phyloP scores from a whole-genome alignment of 2,113 vertebrate genomes.

The Odocoileus hemionus region DNA sequence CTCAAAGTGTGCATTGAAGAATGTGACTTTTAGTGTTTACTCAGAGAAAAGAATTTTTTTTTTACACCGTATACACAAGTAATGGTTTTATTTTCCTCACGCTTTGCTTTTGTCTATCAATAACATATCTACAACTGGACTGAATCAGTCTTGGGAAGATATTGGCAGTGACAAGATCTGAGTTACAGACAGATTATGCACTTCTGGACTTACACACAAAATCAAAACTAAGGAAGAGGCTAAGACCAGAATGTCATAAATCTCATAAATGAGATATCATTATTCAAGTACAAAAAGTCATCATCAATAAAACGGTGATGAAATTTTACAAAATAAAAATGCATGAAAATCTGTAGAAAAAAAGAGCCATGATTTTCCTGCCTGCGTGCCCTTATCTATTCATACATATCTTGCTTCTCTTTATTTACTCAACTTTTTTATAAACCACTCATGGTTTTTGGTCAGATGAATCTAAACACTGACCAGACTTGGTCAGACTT shows the following conservation, averaged over 20 bases:
- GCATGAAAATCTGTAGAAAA: background rate
- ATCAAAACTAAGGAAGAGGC: background rate
- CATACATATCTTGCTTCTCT: slow-evolving; percentile 40
- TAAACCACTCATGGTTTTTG: background rate
- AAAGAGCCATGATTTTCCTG: background rate
- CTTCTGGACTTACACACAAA: background rate
- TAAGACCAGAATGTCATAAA: background rate
- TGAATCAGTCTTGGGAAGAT: background rate
- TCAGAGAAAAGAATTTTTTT: slow-evolving; percentile 4
- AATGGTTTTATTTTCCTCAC: background rate
- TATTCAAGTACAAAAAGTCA: background rate
- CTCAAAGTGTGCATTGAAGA: background rate
- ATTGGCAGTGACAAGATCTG: background rate
- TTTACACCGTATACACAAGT: background rate
- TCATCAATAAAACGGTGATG: background rate
- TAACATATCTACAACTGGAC: background rate
- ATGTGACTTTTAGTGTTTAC: background rate
- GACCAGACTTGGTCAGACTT: background rate
- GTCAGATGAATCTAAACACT: background rate
- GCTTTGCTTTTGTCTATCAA: background rate
- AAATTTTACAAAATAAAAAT: slow-evolving; percentile 4
- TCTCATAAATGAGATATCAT: background rate
- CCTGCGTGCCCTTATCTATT: background rate
- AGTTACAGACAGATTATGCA: background rate
- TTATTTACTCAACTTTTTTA: slow-evolving; percentile 24